Percentiles rank a stretch among this genome's conserved stretches.
These are phyloP conservation scores for Nerophis lumbriciformis DNA, from an alignment of 2,113 vertebrate species.

Conservation along the genomic window DNA sequence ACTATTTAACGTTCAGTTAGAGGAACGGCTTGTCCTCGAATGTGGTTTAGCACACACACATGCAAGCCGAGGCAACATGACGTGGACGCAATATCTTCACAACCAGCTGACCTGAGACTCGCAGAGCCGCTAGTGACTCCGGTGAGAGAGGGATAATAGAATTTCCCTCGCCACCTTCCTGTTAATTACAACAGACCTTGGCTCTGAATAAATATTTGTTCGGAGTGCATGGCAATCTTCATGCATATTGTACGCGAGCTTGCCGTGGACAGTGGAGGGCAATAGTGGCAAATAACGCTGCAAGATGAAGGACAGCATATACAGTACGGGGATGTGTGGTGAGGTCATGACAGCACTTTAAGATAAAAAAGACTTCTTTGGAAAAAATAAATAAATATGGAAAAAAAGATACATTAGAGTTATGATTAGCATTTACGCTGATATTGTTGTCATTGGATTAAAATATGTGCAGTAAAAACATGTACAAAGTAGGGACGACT, in stretches of 20 bases:
- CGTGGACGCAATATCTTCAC: constrained; percentile 43
- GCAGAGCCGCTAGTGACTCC: constrained; percentile 43
- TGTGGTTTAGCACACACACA: constrained; percentile 1
- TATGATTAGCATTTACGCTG: too few species aligned
- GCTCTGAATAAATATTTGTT: constrained; percentile 68
- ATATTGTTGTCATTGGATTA: too few species aligned
- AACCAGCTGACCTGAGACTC: constrained; percentile 57
- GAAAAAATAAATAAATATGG: too few species aligned
- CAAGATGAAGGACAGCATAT: constrained; percentile 10
- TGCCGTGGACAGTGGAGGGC: constrained; percentile 20
- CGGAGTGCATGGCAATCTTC: constrained; percentile 37
- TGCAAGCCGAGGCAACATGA: constrained; percentile 25
- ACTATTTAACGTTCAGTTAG: constrained; percentile 42
- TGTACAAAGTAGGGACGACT: too few species aligned
- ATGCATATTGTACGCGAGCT: constrained; percentile 41
- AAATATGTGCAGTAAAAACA: too few species aligned
- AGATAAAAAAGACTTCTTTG: too few species aligned
- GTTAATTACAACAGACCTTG: constrained; percentile 67
- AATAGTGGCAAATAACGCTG: constrained; percentile 31
- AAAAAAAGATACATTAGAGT: too few species aligned
- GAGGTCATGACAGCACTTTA: constrained; percentile 6
- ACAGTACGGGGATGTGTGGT: constrained; percentile 1
- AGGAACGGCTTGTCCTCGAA: not conserved
- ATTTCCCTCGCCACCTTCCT: constrained; percentile 58
- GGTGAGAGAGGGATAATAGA: constrained; percentile 60